Conservation (phyloP, 2,888 invertebrate species). For the Amaurobius ferox region DNA sequence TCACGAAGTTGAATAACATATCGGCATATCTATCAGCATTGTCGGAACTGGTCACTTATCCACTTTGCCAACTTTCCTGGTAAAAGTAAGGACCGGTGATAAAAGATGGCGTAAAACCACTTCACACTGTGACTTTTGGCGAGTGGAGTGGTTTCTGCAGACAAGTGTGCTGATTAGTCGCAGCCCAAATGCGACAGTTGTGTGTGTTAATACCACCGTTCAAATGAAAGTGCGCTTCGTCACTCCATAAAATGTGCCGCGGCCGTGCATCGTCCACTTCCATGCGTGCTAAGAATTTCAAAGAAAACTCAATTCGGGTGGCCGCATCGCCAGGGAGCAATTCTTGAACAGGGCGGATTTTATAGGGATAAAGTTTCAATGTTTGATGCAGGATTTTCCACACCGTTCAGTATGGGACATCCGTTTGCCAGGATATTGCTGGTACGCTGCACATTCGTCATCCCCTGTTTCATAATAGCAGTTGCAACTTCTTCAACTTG, state of each 20-base stretch:
- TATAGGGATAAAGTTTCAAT: neutral
- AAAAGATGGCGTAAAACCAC: slow-evolving; percentile 4
- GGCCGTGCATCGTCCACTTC: neutral
- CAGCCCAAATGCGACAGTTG: neutral
- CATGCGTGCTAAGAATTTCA: slow-evolving; percentile 21
- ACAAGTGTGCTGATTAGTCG: neutral
- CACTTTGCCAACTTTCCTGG: neutral
- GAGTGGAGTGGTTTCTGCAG: neutral
- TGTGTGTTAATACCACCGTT: slow-evolving; percentile 21
- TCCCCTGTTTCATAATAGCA: too few relatives aligned
- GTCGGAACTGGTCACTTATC: neutral
- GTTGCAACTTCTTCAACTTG: too few relatives aligned
- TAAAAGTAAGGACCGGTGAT: slow-evolving; percentile 16
- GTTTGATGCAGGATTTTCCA: neutral
- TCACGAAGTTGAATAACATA: neutral
- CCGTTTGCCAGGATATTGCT: slow-evolving; percentile 18
- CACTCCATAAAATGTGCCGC: neutral
- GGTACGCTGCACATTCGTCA: slow-evolving; percentile 5
- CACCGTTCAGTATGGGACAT: slow-evolving; percentile 13
- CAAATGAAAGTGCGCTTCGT: slow-evolving; percentile 27
- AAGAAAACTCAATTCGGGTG: neutral
- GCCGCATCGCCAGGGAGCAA: slow-evolving; percentile 1
- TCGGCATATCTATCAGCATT: slow-evolving; percentile 2
- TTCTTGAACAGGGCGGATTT: slow-evolving; percentile 18
- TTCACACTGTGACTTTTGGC: slow-evolving; percentile 10